Percentiles rank a stretch among this genome's conserved stretches.
Evolutionary conservation across 2,888 invertebrate species (phyloP).

Genomic region (Allophyes oxyacanthae): DNA sequence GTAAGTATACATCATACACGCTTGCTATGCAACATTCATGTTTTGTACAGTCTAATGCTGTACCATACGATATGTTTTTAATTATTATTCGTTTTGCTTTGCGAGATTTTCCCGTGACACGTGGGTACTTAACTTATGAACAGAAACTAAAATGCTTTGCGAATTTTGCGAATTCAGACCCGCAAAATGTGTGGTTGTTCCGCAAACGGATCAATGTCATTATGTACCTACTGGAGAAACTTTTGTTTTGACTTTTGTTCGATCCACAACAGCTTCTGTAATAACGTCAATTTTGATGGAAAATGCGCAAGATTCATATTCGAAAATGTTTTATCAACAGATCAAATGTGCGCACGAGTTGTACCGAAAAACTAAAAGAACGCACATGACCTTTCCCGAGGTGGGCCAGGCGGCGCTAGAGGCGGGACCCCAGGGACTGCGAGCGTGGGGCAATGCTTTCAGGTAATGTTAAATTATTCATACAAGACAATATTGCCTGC

Average conservation of each 20-base stretch:
- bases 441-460: slow-evolving; percentile 90
- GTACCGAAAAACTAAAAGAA: slow-evolving; percentile 92
- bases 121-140: neutral
- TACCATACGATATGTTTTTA: too few relatives aligned
- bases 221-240: too few relatives aligned
- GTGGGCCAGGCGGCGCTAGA: slow-evolving; percentile 94
- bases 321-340: slow-evolving; percentile 79
- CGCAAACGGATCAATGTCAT: too few relatives aligned
- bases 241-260: too few relatives aligned
- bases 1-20: slow-evolving; percentile 68
- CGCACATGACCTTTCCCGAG: slow-evolving; percentile 95
- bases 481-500: too few relatives aligned
- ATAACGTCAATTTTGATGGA: too few relatives aligned
- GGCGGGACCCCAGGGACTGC: slow-evolving; percentile 92
- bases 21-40: slow-evolving; percentile 5
- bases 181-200: neutral
- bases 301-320: too few relatives aligned
- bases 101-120: slow-evolving; percentile 5
- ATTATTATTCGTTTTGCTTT: slow-evolving; percentile 1
- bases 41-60: too few relatives aligned
- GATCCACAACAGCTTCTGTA: too few relatives aligned
- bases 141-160: slow-evolving; percentile 7
- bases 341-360: slow-evolving; percentile 95
- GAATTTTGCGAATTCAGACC: slow-evolving; percentile 3
- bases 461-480: slow-evolving; percentile 82